Percentiles rank a stretch among this genome's conserved stretches.
These are phyloP conservation scores for Phrynocephalus guinanensis DNA, from an alignment of 2,797 vertebrate species.

Conservation along the genomic window DNA sequence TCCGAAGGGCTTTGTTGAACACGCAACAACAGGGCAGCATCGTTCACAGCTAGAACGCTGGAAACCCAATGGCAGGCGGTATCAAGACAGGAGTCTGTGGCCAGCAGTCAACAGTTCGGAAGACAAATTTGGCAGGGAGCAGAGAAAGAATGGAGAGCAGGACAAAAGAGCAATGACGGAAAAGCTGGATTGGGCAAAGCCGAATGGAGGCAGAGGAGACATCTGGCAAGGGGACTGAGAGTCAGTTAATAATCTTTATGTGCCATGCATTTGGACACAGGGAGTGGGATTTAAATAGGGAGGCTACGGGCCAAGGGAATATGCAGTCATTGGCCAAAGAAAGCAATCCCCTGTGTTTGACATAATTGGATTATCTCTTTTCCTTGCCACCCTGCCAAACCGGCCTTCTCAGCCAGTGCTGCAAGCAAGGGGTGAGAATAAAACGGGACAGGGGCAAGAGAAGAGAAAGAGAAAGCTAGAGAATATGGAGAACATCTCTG, in stretches of 20 bases:
- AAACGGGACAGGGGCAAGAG: neutral
- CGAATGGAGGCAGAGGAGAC: neutral
- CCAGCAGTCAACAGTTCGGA: neutral
- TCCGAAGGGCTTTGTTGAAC: neutral
- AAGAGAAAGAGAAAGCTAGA: neutral
- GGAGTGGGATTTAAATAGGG: neutral
- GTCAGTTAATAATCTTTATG: neutral
- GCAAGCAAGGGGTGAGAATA: neutral
- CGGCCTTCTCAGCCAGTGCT: neutral
- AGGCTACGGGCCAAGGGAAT: conserved; percentile 26
- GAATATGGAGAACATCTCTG: neutral
- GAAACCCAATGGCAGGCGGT: neutral
- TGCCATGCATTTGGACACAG: neutral
- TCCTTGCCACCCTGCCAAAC: neutral
- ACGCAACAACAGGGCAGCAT: neutral
- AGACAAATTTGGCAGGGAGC: neutral
- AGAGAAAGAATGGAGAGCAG: neutral
- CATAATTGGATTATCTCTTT: conserved; percentile 16
- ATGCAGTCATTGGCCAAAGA: neutral
- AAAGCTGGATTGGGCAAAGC: neutral
- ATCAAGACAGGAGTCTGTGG: too few species aligned
- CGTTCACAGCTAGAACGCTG: neutral
- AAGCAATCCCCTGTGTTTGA: neutral
- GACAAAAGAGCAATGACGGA: neutral
- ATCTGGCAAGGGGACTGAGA: neutral